A percentile compares a stretch with the other conserved stretches of the same genome.
Evolutionary conservation across 2,113 vertebrate genomes (phyloP).

Genomic region (Dasypus novemcinctus): DNA sequence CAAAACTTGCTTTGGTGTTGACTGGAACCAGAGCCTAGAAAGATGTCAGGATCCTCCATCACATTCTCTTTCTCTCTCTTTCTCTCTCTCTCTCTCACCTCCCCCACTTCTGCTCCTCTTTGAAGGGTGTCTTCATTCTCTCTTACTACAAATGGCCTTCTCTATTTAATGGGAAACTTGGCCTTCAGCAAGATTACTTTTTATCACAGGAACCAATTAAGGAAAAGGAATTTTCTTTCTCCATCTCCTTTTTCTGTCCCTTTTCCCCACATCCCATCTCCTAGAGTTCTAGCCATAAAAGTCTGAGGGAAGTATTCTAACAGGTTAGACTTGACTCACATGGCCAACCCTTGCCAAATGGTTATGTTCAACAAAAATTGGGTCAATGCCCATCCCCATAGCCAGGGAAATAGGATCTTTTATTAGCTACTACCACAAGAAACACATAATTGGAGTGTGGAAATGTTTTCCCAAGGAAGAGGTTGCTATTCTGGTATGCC

Average conservation of each 20-base stretch:
- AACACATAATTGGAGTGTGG: neutral
- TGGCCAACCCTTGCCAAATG: neutral
- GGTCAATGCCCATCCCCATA: neutral
- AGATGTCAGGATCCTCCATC: neutral
- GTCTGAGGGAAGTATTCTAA: neutral
- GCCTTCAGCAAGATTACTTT: neutral
- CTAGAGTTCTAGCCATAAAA: neutral
- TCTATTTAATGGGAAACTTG: neutral
- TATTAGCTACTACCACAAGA: conserved; percentile 5
- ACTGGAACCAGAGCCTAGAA: neutral
- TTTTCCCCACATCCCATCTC: neutral
- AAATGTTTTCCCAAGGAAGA: neutral
- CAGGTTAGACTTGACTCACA: neutral
- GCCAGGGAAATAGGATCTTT: neutral
- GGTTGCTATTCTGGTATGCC: neutral
- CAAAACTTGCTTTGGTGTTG: neutral
- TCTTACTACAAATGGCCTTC: neutral
- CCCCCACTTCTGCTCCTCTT: neutral
- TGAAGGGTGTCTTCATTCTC: neutral
- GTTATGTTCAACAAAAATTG: neutral
- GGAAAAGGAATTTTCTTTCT: neutral
- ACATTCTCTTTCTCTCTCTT: neutral
- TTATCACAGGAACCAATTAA: neutral
- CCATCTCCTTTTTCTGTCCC: neutral
- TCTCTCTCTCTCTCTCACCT: neutral